Evolutionary conservation across 2,797 vertebrate species (phyloP), one percentile per base, ranked within the genome.

Genomic region (Clarias fuscus): DNA sequence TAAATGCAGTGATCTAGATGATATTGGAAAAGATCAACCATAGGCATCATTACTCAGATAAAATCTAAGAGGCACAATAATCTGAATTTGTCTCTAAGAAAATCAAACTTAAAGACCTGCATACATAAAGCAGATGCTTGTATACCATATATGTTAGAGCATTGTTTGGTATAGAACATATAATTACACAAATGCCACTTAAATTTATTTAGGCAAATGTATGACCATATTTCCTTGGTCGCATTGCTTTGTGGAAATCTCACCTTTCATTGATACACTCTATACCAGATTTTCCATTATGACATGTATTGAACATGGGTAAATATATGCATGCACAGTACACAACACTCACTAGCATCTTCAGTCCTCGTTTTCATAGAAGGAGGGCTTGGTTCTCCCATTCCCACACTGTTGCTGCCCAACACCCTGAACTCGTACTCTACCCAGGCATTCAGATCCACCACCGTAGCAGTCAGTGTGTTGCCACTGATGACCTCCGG

Each of bases 381-480:
- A 85, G 97, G 91, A 2, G 96, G 96, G 93, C 98, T 99, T 88
- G 98, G 98, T 88, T 98, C 97, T 92, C 98, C 98, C 83, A 98
- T 95, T 89, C 98, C 98, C 11, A 99, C 96, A 73, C 91, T 93
- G 90, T 99, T 99, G 91, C 94, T 97, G 90, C 97, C 97, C 87
- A 99, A 96, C 82, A 98, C 96, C 87, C 98, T 96, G 89, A 99
- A 99, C 93, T 99, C 97, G 22, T 99, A 99, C 93, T 99, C 98
- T 92, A 99, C 98, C 98, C 98, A 98, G 64, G 98, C 97, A 40
- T 97, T 99, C 91, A 99, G 94, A 88, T 97, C 97, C 72, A 97
- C 96, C 48, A 98, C 97, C 0, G 97, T 97, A 72, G 97, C 96
- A 0, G 96, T 97, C 91, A 96, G 94, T 58, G 96, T 96, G 90